phyloP scores from a whole-genome alignment of 2,797 vertebrate genomes.

The Channa striata region DNA sequence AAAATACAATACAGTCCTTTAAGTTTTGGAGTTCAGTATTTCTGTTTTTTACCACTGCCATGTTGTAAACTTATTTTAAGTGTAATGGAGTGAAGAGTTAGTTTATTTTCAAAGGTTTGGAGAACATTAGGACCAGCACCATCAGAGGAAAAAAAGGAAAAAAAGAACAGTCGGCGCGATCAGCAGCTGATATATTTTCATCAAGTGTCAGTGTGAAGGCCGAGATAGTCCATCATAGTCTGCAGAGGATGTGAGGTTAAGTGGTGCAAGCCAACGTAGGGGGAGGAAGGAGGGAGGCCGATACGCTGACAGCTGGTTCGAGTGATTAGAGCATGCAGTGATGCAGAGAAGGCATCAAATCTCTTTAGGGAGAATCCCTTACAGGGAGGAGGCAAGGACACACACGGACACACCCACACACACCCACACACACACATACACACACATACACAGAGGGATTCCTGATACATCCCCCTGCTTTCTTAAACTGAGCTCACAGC shows the following conservation, averaged over 20 bases:
- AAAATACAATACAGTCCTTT: neutral
- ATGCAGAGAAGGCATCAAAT: constrained; percentile 72
- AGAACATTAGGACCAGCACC: no score
- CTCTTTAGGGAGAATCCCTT: constrained; percentile 77
- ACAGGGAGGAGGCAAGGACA: constrained; percentile 60
- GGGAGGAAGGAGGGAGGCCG: constrained; percentile 52
- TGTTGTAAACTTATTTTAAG: neutral
- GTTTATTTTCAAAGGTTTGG: no score
- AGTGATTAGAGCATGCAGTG: constrained; percentile 74
- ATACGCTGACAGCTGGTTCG: constrained; percentile 82
- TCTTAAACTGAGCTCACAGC: constrained; percentile 44
- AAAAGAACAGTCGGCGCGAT: constrained; percentile 3
- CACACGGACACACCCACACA: constrained; percentile 36
- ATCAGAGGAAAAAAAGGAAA: no score
- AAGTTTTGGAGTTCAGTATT: neutral
- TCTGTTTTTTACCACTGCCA: no score
- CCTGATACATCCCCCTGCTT: constrained; percentile 54
- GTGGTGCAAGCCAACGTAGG: constrained; percentile 53
- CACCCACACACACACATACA: constrained; percentile 35
- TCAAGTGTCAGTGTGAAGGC: constrained; percentile 45
- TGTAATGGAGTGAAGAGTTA: no score
- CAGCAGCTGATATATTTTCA: constrained; percentile 40
- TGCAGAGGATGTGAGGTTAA: constrained; percentile 73
- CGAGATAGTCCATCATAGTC: constrained; percentile 56
- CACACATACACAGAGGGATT: constrained; percentile 36